Evolutionary conservation across 1,140 invertebrate species (phyloP).

Genomic region (Marisa cornuarietis): DNA sequence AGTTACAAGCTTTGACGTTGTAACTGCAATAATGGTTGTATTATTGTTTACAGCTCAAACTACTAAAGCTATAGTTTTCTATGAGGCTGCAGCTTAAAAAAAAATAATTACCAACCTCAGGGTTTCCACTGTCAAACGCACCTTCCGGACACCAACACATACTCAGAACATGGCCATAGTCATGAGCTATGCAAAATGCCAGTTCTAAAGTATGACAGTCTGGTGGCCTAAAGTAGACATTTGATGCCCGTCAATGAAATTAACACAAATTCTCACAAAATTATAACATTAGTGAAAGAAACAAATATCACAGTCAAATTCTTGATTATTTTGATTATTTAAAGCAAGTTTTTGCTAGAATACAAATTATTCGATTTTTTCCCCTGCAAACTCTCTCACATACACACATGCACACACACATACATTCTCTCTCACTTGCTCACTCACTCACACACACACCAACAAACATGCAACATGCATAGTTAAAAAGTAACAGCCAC

Average conservation of each 20-base stretch:
- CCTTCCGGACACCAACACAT: constrained; percentile 11
- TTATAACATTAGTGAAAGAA: background rate
- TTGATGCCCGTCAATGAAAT: background rate
- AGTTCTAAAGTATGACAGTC: background rate
- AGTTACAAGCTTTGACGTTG: too few species aligned
- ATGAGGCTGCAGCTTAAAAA: too few species aligned
- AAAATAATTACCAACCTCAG: too few species aligned
- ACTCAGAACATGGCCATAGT: background rate
- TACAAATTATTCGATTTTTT: too few species aligned
- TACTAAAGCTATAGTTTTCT: too few species aligned
- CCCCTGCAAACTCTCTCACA: background rate
- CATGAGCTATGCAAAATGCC: constrained; percentile 5
- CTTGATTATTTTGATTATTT: background rate
- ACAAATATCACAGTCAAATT: background rate
- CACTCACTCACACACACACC: background rate
- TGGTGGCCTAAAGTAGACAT: background rate
- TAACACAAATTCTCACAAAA: background rate
- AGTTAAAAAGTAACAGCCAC: background rate
- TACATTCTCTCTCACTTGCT: background rate
- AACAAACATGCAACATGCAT: background rate
- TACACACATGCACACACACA: background rate
- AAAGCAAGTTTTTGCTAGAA: too few species aligned
- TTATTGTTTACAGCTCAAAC: too few species aligned
- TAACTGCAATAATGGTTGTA: too few species aligned
- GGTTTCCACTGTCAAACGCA: background rate